These are phyloP conservation scores for Cichlasoma orientale DNA, from an alignment of 2,797 vertebrate genomes.

Conservation along the genomic window DNA sequence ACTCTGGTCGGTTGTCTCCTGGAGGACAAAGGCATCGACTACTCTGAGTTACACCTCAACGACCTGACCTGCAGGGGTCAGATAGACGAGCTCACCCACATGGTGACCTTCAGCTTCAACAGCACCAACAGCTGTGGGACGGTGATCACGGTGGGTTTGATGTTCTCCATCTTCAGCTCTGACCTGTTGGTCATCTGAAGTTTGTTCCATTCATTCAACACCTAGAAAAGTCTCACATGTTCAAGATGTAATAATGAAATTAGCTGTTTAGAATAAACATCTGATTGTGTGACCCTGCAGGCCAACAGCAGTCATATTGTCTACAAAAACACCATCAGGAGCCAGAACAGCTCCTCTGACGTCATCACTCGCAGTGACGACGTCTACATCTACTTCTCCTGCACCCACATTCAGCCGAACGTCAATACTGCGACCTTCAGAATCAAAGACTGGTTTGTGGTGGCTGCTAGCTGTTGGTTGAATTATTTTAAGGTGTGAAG, in stretches of 20 bases:
- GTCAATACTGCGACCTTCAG: background rate
- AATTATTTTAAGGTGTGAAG: background rate
- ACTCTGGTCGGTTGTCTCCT: constrained; percentile 34
- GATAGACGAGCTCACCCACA: background rate
- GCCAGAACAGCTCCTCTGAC: fast-evolving
- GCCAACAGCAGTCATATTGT: background rate
- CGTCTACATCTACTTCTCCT: constrained; percentile 27
- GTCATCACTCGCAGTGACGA: fast-evolving
- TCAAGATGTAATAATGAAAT: background rate
- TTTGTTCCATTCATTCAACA: background rate
- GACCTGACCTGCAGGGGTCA: constrained; percentile 12
- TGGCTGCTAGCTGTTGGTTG: background rate
- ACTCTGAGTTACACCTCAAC: background rate
- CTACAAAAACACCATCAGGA: constrained; percentile 24
- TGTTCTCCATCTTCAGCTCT: too few relatives aligned
- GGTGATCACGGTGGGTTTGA: constrained; percentile 1
- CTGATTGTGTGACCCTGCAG: constrained; percentile 19
- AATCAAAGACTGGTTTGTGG: background rate
- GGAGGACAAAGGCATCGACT: constrained; percentile 18
- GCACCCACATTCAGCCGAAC: background rate
- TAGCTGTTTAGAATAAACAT: fast-evolving
- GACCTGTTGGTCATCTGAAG: background rate
- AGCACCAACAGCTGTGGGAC: background rate
- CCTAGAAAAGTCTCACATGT: fast-evolving
- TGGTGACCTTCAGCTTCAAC: constrained; percentile 24